A percentile compares a stretch with the other conserved stretches of the same genome.
phyloP scores from a whole-genome alignment of 2,888 invertebrate genomes.

The Caenorhabditis sp. region DNA sequence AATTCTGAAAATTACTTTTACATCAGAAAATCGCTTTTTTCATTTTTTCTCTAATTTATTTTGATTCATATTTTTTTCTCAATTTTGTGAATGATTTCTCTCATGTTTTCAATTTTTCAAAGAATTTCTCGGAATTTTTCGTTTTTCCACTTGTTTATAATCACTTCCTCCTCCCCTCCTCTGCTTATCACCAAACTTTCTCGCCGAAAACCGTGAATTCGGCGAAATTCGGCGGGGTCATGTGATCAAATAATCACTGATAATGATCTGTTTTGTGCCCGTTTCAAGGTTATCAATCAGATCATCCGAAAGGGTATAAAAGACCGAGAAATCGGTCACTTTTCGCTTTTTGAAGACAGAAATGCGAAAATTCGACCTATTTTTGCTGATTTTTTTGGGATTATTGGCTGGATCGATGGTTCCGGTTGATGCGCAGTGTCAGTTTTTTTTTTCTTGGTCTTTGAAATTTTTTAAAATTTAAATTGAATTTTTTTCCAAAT shows the following conservation, averaged over 20 bases:
- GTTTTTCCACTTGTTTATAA: neutral
- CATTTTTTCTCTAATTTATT: constrained; percentile 1
- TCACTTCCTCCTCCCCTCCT: no score
- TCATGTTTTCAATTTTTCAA: neutral
- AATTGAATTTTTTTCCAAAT: no score
- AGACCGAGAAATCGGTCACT: neutral
- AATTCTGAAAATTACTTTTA: neutral
- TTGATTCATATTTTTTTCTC: no score
- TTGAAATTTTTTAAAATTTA: neutral
- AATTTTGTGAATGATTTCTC: no score
- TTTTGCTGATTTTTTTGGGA: neutral
- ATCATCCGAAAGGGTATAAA: no score
- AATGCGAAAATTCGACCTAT: constrained; percentile 27
- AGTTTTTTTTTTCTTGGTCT: neutral
- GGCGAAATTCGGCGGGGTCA: neutral
- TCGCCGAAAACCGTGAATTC: constrained; percentile 4
- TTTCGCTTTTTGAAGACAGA: neutral
- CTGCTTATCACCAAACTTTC: neutral
- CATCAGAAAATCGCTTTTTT: neutral
- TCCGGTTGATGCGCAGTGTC: constrained; percentile 30
- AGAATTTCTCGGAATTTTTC: neutral
- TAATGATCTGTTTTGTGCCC: constrained; percentile 10
- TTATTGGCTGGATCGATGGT: neutral
- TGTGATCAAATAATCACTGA: constrained; percentile 2
- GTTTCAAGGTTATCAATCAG: constrained; percentile 24